Evolutionary conservation across 2,113 vertebrate species (phyloP).

Genomic region (Corythornis vintsioides): DNA sequence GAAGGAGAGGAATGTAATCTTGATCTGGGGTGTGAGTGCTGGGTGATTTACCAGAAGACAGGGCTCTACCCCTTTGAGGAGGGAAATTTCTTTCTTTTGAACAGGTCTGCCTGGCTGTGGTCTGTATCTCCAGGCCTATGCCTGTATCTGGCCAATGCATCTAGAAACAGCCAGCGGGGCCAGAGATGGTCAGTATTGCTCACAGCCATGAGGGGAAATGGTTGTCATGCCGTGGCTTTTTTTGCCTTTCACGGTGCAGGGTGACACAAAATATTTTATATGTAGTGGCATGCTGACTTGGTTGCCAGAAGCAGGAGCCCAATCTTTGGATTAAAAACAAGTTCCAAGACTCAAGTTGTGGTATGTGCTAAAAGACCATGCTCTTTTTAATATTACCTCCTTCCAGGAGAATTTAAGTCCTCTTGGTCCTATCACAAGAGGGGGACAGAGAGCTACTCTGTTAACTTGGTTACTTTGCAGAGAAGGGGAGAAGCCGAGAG

Average conservation of each 20-base stretch:
- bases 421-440: constrained; percentile 55
- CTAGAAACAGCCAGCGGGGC: neutral
- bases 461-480: neutral
- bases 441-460: constrained; percentile 58
- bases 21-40: neutral
- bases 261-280: neutral
- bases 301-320: neutral
- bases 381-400: neutral
- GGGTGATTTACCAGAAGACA: neutral
- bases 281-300: neutral
- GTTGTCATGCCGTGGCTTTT: neutral
- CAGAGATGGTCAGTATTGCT: neutral
- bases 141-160: neutral
- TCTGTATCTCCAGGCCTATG: fast-evolving
- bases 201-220: neutral
- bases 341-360: neutral
- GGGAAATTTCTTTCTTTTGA: neutral
- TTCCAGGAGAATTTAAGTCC: neutral
- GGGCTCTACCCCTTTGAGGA: neutral
- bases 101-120: neutral
- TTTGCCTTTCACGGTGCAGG: neutral
- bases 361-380: neutral
- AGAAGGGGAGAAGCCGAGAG: neutral
- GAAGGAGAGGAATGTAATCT: neutral
- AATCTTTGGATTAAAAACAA: neutral